phyloP scores from a whole-genome alignment of 2,113 vertebrate genomes.

The Petromus typicus region DNA sequence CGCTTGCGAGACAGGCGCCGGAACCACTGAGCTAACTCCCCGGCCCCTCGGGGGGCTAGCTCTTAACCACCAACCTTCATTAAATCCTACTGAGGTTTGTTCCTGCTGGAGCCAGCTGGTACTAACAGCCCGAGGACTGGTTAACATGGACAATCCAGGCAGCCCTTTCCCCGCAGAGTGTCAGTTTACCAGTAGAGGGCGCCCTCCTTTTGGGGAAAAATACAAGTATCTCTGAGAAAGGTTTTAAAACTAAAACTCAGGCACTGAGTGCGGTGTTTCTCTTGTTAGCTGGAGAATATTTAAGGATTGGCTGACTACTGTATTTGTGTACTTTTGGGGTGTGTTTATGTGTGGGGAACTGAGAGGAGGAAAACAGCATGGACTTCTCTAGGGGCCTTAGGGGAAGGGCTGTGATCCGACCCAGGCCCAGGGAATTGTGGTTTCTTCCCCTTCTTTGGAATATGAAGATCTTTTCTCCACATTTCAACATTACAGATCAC shows the following conservation, averaged over 20 bases:
- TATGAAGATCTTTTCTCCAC: neutral
- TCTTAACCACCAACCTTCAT: neutral
- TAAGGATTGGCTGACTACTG: neutral
- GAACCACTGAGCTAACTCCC: too few species aligned
- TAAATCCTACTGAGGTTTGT: neutral
- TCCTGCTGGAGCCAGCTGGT: neutral
- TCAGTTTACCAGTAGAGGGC: constrained; percentile 75
- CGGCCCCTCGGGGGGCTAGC: neutral
- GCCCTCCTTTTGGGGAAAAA: constrained; percentile 74
- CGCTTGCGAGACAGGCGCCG: too few species aligned
- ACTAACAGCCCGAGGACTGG: neutral
- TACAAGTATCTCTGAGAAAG: neutral
- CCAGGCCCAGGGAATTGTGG: neutral
- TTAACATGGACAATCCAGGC: neutral
- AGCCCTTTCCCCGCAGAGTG: constrained; percentile 25
- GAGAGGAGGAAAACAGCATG: neutral
- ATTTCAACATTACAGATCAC: constrained; percentile 18
- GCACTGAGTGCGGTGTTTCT: neutral
- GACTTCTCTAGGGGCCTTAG: neutral
- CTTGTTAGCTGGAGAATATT: neutral
- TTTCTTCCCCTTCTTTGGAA: neutral
- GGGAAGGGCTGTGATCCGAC: neutral
- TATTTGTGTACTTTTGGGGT: neutral
- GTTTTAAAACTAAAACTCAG: neutral
- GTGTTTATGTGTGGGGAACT: neutral